A percentile compares a stretch with the other conserved stretches of the same genome.
Conservation (phyloP, 2,888 invertebrate species). For the Andricus quercusramuli region DNA sequence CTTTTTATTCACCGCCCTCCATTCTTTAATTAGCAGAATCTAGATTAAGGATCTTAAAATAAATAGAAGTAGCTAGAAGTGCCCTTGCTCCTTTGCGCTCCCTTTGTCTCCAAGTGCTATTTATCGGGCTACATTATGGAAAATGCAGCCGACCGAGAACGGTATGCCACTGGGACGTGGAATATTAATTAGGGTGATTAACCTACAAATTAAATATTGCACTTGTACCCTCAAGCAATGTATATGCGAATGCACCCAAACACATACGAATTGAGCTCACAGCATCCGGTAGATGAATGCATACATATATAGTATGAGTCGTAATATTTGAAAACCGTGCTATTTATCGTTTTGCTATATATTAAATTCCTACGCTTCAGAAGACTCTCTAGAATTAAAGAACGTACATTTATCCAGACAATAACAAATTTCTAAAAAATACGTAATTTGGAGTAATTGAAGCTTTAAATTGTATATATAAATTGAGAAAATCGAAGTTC, state of each 20-base stretch:
- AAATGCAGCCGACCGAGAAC: slow-evolving; percentile 58
- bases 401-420: too few relatives aligned
- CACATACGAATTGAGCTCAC: not conserved
- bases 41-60: slow-evolving; percentile 33
- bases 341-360: not conserved
- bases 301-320: not conserved
- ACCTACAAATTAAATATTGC: slow-evolving; percentile 72
- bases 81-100: not conserved
- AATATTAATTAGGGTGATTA: slow-evolving; percentile 73
- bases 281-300: not conserved
- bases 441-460: too few relatives aligned
- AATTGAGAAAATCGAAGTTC: too few relatives aligned
- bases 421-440: too few relatives aligned
- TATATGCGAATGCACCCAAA: not conserved
- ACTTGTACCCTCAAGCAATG: slow-evolving; percentile 43
- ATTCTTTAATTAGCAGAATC: slow-evolving; percentile 21
- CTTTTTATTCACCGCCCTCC: not conserved
- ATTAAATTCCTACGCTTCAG: too few relatives aligned
- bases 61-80: slow-evolving; percentile 14
- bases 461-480: too few relatives aligned
- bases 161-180: slow-evolving; percentile 55
- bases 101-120: slow-evolving; percentile 49
- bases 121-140: slow-evolving; percentile 68
- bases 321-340: not conserved
- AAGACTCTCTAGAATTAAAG: too few relatives aligned